Conservation (phyloP, 2,113 vertebrate genomes). For the Pedetes capensis region DNA sequence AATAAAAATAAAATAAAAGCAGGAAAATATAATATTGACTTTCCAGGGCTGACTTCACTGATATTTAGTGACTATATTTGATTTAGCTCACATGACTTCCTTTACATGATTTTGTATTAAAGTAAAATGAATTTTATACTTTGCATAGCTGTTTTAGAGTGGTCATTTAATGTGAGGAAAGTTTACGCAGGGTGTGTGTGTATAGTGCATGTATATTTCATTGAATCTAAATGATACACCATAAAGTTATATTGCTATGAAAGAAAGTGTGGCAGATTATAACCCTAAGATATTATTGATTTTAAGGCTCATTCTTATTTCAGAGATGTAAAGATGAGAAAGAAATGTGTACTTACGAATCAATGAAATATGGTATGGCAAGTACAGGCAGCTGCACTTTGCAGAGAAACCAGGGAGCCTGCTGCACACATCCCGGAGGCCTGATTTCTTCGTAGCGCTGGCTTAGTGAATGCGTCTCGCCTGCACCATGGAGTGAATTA, state of each 20-base stretch:
- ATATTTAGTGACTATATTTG: neutral
- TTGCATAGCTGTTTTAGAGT: neutral
- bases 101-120: constrained; percentile 53
- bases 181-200: rapidly evolving
- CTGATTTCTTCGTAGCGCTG: neutral
- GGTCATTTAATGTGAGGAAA: neutral
- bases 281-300: neutral
- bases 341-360: neutral
- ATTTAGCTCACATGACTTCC: neutral
- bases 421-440: neutral
- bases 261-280: neutral
- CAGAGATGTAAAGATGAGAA: neutral
- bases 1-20: no score
- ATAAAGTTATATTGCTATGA: neutral
- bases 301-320: neutral
- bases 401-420: neutral
- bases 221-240: neutral
- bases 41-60: neutral
- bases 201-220: no score
- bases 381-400: neutral
- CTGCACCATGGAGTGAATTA: neutral
- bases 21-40: neutral
- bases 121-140: constrained; percentile 49
- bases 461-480: rapidly evolving
- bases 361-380: rapidly evolving